phyloP scores from a whole-genome alignment of 2,888 invertebrate species.

The Timema cristinae region DNA sequence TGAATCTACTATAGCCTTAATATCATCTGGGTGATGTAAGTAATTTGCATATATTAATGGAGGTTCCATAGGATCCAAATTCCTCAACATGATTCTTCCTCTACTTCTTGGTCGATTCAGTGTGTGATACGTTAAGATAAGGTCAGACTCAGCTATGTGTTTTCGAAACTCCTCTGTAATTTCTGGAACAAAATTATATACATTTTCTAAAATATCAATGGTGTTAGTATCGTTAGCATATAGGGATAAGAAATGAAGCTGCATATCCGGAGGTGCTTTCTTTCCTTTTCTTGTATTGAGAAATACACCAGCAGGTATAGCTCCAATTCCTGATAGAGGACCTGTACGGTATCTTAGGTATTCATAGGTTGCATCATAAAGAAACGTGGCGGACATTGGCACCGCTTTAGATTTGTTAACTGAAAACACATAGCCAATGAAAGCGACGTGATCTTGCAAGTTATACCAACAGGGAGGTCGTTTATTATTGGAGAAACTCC shows the following conservation, averaged over 20 bases:
- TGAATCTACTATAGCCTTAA: neutral
- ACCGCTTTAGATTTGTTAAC: neutral
- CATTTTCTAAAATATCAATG: neutral
- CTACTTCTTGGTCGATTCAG: neutral
- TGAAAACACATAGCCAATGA: neutral
- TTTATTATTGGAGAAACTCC: neutral
- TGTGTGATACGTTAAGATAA: neutral
- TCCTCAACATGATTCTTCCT: neutral
- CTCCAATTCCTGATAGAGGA: neutral
- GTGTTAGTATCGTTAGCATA: neutral
- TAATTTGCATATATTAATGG: neutral
- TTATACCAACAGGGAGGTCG: neutral
- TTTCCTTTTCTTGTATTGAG: neutral
- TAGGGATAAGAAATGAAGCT: neutral
- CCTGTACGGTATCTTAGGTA: neutral
- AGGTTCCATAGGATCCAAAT: neutral
- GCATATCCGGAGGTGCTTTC: neutral
- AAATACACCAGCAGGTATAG: neutral
- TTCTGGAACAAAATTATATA: neutral
- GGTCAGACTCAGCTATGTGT: neutral
- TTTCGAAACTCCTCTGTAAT: neutral
- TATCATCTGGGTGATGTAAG: conserved; percentile 4
- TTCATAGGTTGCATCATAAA: neutral
- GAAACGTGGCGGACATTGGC: neutral
- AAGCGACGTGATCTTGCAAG: conserved; percentile 5